phyloP scores from a whole-genome alignment of 2,113 vertebrate species.

The Phainopepla nitens region DNA sequence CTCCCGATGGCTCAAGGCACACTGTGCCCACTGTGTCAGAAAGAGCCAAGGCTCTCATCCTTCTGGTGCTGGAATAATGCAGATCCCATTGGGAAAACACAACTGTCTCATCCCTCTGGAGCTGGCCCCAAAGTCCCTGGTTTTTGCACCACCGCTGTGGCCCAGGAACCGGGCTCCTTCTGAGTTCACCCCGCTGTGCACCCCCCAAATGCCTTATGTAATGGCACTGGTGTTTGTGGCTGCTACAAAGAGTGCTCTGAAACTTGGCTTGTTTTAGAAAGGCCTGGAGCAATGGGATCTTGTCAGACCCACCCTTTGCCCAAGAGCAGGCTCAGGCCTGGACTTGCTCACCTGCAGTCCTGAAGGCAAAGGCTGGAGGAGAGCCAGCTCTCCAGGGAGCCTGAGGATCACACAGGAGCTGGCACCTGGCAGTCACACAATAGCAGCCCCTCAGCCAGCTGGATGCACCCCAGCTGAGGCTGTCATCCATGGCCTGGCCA shows the following conservation, averaged over 20 bases:
- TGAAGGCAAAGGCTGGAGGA: neutral
- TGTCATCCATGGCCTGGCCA: neutral
- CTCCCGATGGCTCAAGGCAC: neutral
- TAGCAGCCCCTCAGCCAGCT: neutral
- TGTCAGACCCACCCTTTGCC: conserved; percentile 17
- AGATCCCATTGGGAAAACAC: neutral
- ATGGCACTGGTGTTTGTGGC: neutral
- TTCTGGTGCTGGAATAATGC: neutral
- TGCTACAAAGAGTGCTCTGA: neutral
- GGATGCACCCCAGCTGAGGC: neutral
- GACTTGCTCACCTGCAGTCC: neutral
- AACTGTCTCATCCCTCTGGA: neutral
- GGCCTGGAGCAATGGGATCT: conserved; percentile 30
- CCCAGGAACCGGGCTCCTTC: neutral
- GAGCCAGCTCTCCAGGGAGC: neutral
- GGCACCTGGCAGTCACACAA: neutral
- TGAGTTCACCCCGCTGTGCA: neutral
- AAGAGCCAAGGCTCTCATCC: neutral
- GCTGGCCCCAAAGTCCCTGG: neutral
- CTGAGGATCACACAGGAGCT: neutral
- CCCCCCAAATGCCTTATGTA: neutral
- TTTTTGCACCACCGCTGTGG: neutral
- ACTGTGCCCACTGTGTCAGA: neutral
- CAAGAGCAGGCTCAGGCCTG: conserved; percentile 15
- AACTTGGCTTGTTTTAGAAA: neutral